Conservation (phyloP, 64 coral and sea anemone species). For the Actinia equina region DNA sequence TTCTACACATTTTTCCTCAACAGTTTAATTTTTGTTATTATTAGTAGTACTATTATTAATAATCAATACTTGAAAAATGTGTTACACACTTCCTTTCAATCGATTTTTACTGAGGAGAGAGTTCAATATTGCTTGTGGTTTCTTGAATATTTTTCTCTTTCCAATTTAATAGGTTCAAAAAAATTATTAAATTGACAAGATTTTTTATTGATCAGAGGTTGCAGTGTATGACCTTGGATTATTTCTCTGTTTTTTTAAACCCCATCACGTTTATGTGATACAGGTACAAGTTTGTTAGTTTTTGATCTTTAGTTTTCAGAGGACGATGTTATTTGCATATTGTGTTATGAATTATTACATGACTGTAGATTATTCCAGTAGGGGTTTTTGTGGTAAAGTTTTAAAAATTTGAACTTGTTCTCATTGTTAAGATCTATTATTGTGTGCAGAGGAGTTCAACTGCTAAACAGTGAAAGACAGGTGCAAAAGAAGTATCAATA, state of each 20-base stretch:
- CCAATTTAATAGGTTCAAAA: neutral
- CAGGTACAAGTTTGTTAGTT: neutral
- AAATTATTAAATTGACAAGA: neutral
- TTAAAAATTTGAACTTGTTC: neutral
- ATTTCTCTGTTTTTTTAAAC: no score
- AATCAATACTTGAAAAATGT: no score
- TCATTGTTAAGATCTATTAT: slow-evolving; percentile 1
- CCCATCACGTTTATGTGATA: neutral
- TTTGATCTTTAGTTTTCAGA: neutral
- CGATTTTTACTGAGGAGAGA: neutral
- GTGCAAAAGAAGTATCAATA: neutral
- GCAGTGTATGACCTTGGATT: no score
- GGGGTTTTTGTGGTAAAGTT: slow-evolving; percentile 11
- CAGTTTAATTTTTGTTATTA: neutral
- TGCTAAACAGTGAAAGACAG: neutral
- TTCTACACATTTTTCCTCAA: no score
- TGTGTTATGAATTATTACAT: neutral
- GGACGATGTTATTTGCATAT: neutral
- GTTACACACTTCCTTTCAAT: no score
- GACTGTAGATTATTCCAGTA: neutral
- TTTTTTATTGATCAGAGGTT: neutral
- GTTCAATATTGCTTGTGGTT: neutral
- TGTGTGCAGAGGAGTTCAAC: neutral
- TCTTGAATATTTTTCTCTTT: neutral
- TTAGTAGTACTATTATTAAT: neutral